Percentiles rank a stretch among this genome's conserved stretches.
phyloP scores from a whole-genome alignment of 2,797 vertebrate species.

The Glossophaga mutica region DNA sequence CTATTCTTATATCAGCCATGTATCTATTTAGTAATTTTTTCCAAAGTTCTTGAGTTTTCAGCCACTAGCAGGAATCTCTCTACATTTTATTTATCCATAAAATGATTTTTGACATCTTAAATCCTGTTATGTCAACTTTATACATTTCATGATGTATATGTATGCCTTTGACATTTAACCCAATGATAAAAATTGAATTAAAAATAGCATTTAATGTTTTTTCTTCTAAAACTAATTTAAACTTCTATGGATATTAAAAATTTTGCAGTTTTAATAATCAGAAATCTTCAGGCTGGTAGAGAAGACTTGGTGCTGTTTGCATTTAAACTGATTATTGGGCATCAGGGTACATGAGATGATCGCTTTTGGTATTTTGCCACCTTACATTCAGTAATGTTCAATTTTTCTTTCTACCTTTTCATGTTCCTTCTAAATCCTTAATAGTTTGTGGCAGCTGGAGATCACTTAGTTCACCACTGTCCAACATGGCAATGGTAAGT shows the following conservation, averaged over 20 bases:
- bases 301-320: not conserved
- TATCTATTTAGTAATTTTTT: constrained; percentile 28
- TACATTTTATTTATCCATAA: constrained; percentile 9
- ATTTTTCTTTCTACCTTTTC: constrained; percentile 47
- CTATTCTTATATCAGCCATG: not conserved
- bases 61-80: not conserved
- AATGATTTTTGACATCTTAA: constrained; percentile 23
- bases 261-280: not conserved
- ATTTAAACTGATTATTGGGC: constrained; percentile 16
- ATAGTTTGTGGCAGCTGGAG: constrained; percentile 97
- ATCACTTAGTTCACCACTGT: constrained; percentile 98
- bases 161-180: constrained; percentile 19
- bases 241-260: not conserved
- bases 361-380: constrained; percentile 37
- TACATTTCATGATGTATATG: not conserved
- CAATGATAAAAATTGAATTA: not conserved
- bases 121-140: not conserved
- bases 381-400: constrained; percentile 12
- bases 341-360: not conserved
- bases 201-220: not conserved
- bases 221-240: constrained; percentile 3
- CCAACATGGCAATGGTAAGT: constrained; percentile 99
- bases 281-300: not conserved
- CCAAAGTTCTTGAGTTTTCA: constrained; percentile 29
- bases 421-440: constrained; percentile 49